Base-by-base conservation (phyloP, 2,797 vertebrate genomes). In the Tenualosa ilisha region DNA sequence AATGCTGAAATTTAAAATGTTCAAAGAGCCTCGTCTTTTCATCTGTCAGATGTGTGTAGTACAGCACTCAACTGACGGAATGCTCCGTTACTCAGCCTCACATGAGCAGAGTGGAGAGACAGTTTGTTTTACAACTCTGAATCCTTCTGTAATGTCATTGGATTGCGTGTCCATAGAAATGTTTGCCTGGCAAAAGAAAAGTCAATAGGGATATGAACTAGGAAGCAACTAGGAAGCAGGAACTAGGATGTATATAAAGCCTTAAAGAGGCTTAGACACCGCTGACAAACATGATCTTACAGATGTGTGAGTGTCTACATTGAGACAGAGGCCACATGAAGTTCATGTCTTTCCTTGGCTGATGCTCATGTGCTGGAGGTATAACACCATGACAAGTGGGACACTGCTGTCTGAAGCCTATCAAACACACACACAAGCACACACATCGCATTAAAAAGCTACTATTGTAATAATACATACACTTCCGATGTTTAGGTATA, bases 401-500 rank as follows among this genome's bases (percentile, higher is more conserved):
- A 59, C 56, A n/a, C 4, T 22, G 17, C 56, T 22, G 4, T 59
- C 56, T n/a, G 51, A 54, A 12, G 15, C 51, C 11, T 12, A 12
- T 54, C 65, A 63, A 54, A 83, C 56, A 83, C 54, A 63, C 56
- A 56, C 82, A 83, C 53, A 46, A 31, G 31, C 82, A 59, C 82
- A 83, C 15, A 40, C 54, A 83, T 31, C 15, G 22, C 54, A 83
- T 31, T 31, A 31, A 31, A 31, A 31, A 31, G 1, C 31, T 46
- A 31, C 31, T 46, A 7, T 46, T 46, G 7, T 46, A 7, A 46
- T 46, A 46, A 46, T 46, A 46, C 46, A 46, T 46, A 31, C 31
- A 31, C 31, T 31, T 7, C 46, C 46, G 3, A 46, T 46, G 46
- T 46, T 46, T 46, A 2, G 46, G 46, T 46, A 46, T 46, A 4